These are phyloP conservation scores for Nymphicus hollandicus DNA, from an alignment of 2,113 vertebrate species.

Conservation along the genomic window DNA sequence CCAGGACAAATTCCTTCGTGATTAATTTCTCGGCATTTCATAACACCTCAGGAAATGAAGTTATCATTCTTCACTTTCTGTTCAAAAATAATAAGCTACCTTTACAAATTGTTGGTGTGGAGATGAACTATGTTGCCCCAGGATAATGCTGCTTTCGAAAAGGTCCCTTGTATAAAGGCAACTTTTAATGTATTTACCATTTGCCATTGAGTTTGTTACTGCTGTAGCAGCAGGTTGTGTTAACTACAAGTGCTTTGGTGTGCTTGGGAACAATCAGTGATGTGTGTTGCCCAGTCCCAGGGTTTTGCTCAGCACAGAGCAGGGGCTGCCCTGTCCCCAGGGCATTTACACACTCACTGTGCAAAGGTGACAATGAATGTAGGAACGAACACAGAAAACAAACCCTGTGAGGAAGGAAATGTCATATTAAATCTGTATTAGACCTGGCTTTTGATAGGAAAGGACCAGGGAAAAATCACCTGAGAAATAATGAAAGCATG, in stretches of 20 bases:
- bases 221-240: not conserved
- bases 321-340: no score
- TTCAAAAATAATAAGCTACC: not conserved
- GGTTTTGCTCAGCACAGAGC: not conserved
- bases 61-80: not conserved
- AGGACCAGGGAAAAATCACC: not conserved
- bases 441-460: not conserved
- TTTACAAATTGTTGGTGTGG: not conserved
- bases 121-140: not conserved
- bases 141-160: not conserved
- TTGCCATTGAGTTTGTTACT: not conserved
- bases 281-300: not conserved
- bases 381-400: not conserved
- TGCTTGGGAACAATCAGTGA: rapidly evolving
- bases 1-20: not conserved
- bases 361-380: not conserved
- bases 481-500: not conserved
- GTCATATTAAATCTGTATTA: not conserved
- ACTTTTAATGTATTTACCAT: not conserved
- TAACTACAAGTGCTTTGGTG: no score
- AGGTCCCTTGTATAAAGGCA: not conserved
- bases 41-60: not conserved
- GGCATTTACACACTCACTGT: not conserved
- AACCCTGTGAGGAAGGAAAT: not conserved
- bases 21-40: not conserved